Conservation (phyloP, 2,888 invertebrate species). For the Blomia tropicalis region DNA sequence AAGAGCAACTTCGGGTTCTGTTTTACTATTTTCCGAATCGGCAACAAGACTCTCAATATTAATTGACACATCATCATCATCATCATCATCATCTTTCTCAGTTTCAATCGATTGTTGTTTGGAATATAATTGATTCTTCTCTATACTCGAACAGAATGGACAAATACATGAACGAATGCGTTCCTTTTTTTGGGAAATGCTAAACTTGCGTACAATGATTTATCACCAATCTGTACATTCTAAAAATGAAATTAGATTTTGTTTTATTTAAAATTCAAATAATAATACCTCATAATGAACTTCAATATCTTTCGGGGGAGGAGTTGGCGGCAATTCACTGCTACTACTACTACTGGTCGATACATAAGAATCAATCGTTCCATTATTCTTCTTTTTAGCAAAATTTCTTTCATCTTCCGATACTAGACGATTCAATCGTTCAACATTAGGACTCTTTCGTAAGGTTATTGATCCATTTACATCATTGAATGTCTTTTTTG, state of each 20-base stretch:
- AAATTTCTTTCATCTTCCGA: neutral
- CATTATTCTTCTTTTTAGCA: neutral
- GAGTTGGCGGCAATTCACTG: neutral
- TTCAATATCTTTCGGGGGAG: conserved; percentile 9
- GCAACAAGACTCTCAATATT: neutral
- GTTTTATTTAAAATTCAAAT: too few species aligned
- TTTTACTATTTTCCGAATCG: neutral
- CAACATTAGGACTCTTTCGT: neutral
- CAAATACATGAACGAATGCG: neutral
- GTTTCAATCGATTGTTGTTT: neutral
- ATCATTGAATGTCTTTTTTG: neutral
- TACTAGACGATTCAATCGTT: neutral
- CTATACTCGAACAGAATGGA: neutral
- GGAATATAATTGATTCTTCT: neutral
- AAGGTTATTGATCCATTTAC: neutral
- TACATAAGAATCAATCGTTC: neutral
- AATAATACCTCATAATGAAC: neutral
- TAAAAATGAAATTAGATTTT: too few species aligned
- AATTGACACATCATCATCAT: neutral
- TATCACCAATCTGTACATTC: neutral
- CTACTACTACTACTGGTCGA: neutral
- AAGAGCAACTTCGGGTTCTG: neutral
- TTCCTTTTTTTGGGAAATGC: neutral
- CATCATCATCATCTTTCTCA: neutral
- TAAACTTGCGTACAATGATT: neutral